These are phyloP conservation scores for Saimiri boliviensis DNA, from an alignment of 2,113 vertebrate genomes.

Conservation along the genomic window DNA sequence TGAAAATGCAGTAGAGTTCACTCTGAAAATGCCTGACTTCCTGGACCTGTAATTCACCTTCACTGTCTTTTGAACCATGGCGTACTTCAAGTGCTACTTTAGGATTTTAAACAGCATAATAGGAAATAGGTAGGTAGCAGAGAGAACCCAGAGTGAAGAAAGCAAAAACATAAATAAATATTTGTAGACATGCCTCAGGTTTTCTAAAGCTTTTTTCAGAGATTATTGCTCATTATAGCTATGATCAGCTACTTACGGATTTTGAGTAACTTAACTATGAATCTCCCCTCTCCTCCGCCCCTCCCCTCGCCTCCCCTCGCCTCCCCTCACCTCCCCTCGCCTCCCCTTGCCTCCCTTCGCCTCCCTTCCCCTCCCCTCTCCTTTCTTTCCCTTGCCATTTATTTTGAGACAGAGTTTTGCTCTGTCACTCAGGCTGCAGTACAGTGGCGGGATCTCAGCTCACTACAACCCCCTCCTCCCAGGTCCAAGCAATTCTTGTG, in stretches of 20 bases:
- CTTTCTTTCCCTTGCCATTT: too few relatives aligned
- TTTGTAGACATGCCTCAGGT: background rate
- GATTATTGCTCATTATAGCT: background rate
- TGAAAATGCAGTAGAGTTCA: background rate
- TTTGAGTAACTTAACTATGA: background rate
- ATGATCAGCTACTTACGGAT: background rate
- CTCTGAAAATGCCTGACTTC: background rate
- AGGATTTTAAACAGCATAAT: background rate
- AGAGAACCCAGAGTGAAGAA: background rate
- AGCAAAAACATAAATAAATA: background rate
- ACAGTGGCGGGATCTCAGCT: too few relatives aligned
- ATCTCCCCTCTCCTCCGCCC: rapidly evolving
- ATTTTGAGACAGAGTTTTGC: too few relatives aligned
- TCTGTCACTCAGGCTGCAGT: too few relatives aligned
- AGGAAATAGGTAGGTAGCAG: background rate
- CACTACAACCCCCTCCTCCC: too few relatives aligned
- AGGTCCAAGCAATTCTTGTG: too few relatives aligned
- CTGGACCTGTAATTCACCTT: background rate
- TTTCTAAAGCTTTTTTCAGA: background rate
- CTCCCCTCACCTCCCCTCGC: rapidly evolving
- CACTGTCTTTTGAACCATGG: background rate
- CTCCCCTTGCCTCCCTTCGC: too few relatives aligned
- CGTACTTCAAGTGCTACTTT: background rate
- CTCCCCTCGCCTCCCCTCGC: rapidly evolving
- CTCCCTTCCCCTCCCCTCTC: rapidly evolving